Evolutionary conservation across 2,888 invertebrate species (phyloP).

Genomic region (Gymnosoma rotundatum): DNA sequence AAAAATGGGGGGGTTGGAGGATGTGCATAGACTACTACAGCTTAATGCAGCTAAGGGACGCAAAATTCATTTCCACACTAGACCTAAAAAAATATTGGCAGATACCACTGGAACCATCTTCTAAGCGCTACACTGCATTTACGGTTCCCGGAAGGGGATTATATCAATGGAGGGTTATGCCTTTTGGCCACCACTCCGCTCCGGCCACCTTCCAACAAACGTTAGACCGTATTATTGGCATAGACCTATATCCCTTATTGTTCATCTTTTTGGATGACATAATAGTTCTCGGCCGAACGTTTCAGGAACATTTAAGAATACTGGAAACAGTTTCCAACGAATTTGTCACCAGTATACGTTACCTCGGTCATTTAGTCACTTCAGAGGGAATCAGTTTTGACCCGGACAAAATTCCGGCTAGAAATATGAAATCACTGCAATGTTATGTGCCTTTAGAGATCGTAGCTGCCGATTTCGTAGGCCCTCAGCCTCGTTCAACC

Average conservation of each 20-base stretch:
- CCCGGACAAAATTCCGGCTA: neutral
- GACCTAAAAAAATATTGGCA: slow-evolving; percentile 56
- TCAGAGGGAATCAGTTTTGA: slow-evolving; percentile 5
- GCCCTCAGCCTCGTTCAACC: too few species aligned
- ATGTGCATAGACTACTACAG: slow-evolving; percentile 57
- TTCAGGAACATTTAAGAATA: too few species aligned
- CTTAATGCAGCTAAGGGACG: slow-evolving; percentile 21
- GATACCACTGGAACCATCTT: slow-evolving; percentile 8
- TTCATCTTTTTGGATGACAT: slow-evolving; percentile 49
- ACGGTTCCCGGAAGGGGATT: slow-evolving; percentile 33
- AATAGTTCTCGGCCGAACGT: slow-evolving; percentile 20
- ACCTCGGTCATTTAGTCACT: too few species aligned
- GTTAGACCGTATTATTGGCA: slow-evolving; percentile 28
- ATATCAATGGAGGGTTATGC: slow-evolving; percentile 53
- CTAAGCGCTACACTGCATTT: slow-evolving; percentile 28
- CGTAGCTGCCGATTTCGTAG: too few species aligned
- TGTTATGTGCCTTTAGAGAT: too few species aligned
- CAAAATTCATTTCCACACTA: slow-evolving; percentile 23
- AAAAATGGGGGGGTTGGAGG: too few species aligned
- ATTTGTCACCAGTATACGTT: too few species aligned
- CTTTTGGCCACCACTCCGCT: slow-evolving; percentile 49
- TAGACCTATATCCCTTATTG: slow-evolving; percentile 11
- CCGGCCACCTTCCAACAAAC: slow-evolving; percentile 47
- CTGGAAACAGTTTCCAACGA: too few species aligned
- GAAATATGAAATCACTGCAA: too few species aligned